Evolutionary conservation across 2,888 invertebrate genomes (phyloP).

Genomic region (Pyralis farinalis): DNA sequence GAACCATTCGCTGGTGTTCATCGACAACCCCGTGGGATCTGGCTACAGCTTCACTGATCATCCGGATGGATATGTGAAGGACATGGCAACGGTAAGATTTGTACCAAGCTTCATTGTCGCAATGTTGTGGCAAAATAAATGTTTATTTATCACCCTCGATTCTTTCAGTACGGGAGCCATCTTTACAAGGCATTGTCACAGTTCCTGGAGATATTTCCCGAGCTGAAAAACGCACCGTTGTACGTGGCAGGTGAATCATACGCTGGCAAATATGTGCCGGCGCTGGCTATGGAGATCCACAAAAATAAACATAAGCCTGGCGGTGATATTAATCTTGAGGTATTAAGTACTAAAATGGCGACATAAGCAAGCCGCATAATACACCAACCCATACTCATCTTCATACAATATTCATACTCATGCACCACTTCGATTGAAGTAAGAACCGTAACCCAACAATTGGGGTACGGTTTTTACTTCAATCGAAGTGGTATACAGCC

Average conservation of each 20-base stretch:
- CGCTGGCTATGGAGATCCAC: slow-evolving; percentile 80
- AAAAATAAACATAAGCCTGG: slow-evolving; percentile 40
- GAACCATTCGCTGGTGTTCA: slow-evolving; percentile 82
- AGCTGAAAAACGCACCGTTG: slow-evolving; percentile 77
- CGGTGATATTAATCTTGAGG: slow-evolving; percentile 55
- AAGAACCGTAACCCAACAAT: too few relatives aligned
- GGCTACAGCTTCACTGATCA: slow-evolving; percentile 83
- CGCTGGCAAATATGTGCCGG: slow-evolving; percentile 81
- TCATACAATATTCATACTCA: too few relatives aligned
- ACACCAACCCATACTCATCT: too few relatives aligned
- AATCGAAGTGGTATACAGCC: too few relatives aligned
- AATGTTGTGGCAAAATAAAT: too few relatives aligned
- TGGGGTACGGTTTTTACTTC: too few relatives aligned
- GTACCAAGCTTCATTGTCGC: too few relatives aligned
- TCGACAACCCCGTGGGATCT: slow-evolving; percentile 85
- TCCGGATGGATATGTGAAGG: slow-evolving; percentile 71
- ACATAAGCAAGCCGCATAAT: too few relatives aligned
- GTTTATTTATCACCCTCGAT: too few relatives aligned
- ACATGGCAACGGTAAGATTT: slow-evolving; percentile 73
- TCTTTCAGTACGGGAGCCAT: slow-evolving; percentile 70
- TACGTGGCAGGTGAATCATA: slow-evolving; percentile 85
- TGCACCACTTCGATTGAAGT: too few relatives aligned
- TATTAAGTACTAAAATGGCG: too few relatives aligned
- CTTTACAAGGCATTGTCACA: slow-evolving; percentile 80
- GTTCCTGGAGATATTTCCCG: slow-evolving; percentile 82